Conservation (phyloP, 2,888 invertebrate genomes). For the Hemistola chrysoprasaria region DNA sequence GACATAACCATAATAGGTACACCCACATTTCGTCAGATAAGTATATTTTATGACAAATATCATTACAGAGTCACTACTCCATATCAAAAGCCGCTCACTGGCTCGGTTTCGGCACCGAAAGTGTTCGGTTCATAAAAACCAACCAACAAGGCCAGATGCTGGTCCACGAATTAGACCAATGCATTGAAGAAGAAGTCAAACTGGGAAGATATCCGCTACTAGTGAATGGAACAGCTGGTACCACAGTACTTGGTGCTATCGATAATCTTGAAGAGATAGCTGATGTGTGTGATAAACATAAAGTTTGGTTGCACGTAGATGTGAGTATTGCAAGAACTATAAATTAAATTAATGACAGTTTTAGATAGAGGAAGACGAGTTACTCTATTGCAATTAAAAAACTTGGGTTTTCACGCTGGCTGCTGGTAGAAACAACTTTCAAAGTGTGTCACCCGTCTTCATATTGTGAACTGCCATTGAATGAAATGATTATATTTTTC, state of each 20-base stretch:
- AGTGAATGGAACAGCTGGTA: constrained; percentile 90
- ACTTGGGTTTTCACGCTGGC: too few relatives aligned
- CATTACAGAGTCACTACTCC: constrained; percentile 90
- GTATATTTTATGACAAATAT: too few relatives aligned
- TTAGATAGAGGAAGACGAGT: too few relatives aligned
- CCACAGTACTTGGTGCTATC: constrained; percentile 92
- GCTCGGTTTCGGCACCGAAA: constrained; percentile 92
- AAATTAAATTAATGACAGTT: too few relatives aligned
- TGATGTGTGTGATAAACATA: constrained; percentile 85
- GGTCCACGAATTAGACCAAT: constrained; percentile 80
- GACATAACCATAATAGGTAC: too few relatives aligned
- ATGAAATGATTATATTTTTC: too few relatives aligned
- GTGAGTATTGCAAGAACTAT: too few relatives aligned
- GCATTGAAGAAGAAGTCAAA: constrained; percentile 71
- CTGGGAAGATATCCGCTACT: constrained; percentile 84
- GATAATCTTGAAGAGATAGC: constrained; percentile 88
- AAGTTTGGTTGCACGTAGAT: constrained; percentile 92
- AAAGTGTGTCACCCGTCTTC: too few relatives aligned
- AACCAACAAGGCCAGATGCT: constrained; percentile 87
- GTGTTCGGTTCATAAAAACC: constrained; percentile 84
- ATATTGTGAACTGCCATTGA: too few relatives aligned
- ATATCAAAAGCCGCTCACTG: constrained; percentile 90
- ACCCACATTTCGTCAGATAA: too few relatives aligned
- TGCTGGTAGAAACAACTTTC: too few relatives aligned
- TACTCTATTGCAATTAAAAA: too few relatives aligned